These are phyloP conservation scores for Corella eumyota DNA, from an alignment of 23 tunicate genomes.

Conservation along the genomic window DNA sequence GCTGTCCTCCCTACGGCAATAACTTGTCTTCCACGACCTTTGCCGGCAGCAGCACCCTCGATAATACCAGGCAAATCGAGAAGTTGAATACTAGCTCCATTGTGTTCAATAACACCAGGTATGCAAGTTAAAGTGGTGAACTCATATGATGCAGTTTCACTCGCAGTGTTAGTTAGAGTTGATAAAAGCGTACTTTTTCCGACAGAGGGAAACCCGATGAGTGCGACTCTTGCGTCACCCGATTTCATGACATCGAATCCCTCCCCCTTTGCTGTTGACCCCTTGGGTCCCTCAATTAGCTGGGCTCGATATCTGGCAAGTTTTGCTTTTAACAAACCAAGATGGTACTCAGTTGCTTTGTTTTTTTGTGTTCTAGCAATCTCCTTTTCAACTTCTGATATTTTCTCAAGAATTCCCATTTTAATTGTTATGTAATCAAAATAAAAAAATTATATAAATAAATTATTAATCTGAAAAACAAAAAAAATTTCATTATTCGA, in stretches of 20 bases:
- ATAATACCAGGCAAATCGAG: constrained; percentile 99
- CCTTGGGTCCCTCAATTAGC: constrained; percentile 80
- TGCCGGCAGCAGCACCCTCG: constrained; percentile 98
- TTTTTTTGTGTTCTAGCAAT: constrained; percentile 92
- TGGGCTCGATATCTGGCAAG: constrained; percentile 92
- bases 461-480: too few species aligned
- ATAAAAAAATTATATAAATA: too few species aligned
- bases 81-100: constrained; percentile 95
- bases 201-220: constrained; percentile 98
- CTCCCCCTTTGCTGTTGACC: constrained; percentile 85
- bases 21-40: constrained; percentile 96
- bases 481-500: too few species aligned
- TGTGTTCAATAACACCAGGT: constrained; percentile 95
- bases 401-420: constrained; percentile 97
- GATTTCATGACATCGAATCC: constrained; percentile 99
- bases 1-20: constrained; percentile 97
- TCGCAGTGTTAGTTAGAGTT: constrained; percentile 65
- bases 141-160: constrained; percentile 89
- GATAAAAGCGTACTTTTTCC: constrained; percentile 94
- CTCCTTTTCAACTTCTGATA: constrained; percentile 85
- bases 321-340: constrained; percentile 92
- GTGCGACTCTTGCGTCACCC: constrained; percentile 95
- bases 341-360: constrained; percentile 98
- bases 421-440: background rate
- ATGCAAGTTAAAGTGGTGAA: constrained; percentile 99